phyloP scores from a whole-genome alignment of 2,888 invertebrate genomes.

The Callosobruchus maculatus region DNA sequence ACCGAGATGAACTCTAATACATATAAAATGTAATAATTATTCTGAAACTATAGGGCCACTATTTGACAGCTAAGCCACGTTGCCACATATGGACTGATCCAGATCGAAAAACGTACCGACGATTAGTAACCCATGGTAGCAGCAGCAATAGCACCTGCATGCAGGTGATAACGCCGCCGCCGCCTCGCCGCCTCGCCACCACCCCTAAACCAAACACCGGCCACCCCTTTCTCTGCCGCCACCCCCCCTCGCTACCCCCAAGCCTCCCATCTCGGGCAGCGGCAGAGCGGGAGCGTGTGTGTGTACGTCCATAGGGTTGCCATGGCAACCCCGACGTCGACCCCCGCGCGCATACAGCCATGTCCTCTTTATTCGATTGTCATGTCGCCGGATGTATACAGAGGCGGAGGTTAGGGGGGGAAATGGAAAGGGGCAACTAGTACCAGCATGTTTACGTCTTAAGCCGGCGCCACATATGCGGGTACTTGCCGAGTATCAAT shows the following conservation, averaged over 20 bases:
- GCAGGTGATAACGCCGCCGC: background rate
- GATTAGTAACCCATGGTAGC: background rate
- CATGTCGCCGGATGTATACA: background rate
- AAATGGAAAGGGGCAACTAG: too few relatives aligned
- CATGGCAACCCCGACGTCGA: background rate
- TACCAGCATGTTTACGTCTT: too few relatives aligned
- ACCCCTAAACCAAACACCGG: background rate
- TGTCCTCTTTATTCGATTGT: background rate
- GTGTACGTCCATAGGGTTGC: background rate
- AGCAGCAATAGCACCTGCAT: background rate
- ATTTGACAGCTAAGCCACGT: too few relatives aligned
- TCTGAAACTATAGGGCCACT: too few relatives aligned
- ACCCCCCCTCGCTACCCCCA: background rate
- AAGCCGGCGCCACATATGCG: too few relatives aligned
- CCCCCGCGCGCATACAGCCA: background rate
- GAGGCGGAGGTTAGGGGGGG: background rate
- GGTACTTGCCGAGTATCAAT: too few relatives aligned
- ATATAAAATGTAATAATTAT: too few relatives aligned
- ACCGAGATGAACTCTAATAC: too few relatives aligned
- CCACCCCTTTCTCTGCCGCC: background rate
- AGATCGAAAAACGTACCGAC: too few relatives aligned
- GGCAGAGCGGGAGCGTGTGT: background rate
- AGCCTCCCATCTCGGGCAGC: background rate
- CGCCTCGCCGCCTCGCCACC: too few relatives aligned
- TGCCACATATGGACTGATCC: too few relatives aligned